Conservation (phyloP, 2,113 vertebrate genomes). For the Gambusia affinis region DNA sequence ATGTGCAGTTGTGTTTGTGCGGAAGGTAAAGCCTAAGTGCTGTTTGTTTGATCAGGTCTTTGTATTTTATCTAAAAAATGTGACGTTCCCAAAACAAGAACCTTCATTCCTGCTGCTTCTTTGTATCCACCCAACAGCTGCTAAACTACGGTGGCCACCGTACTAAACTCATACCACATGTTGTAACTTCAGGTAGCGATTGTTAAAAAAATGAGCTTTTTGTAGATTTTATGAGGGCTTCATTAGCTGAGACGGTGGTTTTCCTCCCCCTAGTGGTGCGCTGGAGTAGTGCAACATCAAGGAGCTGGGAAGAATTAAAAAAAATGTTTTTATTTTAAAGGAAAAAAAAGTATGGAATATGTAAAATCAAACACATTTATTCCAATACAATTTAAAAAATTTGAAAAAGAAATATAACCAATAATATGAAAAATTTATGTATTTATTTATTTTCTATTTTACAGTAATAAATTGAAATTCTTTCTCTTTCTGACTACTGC, state of each 20-base stretch:
- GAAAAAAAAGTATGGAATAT: neutral
- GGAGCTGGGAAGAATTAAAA: neutral
- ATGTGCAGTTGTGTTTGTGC: slow-evolving; percentile 36
- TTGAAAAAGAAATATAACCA: too few species aligned
- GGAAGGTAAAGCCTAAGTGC: slow-evolving; percentile 39
- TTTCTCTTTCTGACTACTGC: neutral
- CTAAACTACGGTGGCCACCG: neutral
- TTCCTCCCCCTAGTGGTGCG: slow-evolving; percentile 46
- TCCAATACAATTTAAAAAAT: neutral
- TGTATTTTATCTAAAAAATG: slow-evolving; percentile 46
- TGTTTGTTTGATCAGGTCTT: slow-evolving; percentile 37
- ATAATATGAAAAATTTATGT: too few species aligned
- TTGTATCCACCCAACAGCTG: slow-evolving; percentile 24
- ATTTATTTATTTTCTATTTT: neutral
- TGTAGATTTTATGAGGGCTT: neutral
- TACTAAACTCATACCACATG: neutral
- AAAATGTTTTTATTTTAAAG: neutral
- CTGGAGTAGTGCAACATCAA: neutral
- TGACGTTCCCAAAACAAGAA: slow-evolving; percentile 24
- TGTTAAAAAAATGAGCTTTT: neutral
- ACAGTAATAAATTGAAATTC: neutral
- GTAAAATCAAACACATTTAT: neutral
- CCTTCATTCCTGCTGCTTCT: neutral
- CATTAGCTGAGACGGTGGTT: neutral
- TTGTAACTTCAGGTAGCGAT: neutral